Percentiles rank a stretch among this genome's conserved stretches.
Evolutionary conservation across 2,888 invertebrate species (phyloP).

Genomic region (Mesodorylaimus sp.): DNA sequence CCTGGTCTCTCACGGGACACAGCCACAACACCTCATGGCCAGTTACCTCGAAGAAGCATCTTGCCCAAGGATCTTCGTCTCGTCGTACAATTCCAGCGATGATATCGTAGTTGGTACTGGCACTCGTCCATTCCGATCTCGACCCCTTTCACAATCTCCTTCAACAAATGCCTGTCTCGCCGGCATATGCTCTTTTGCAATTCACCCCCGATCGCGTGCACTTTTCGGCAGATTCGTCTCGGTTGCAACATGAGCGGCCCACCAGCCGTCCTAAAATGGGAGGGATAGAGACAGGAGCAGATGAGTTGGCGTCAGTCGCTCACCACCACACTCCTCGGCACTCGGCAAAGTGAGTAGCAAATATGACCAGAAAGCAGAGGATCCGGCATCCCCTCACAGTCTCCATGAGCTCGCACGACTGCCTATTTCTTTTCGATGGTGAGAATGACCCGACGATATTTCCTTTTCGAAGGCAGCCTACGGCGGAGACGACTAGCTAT

Average conservation of each 20-base stretch:
- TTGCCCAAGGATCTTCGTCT: slow-evolving; percentile 59
- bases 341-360: neutral
- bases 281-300: neutral
- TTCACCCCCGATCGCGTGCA: slow-evolving; percentile 51
- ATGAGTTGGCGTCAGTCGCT: neutral
- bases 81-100: slow-evolving; percentile 74
- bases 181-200: slow-evolving; percentile 47
- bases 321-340: neutral
- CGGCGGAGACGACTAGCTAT: too few species aligned
- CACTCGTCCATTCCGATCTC: slow-evolving; percentile 65
- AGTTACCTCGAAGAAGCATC: slow-evolving; percentile 62
- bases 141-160: slow-evolving; percentile 64
- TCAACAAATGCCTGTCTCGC: slow-evolving; percentile 58
- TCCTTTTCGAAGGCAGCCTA: too few species aligned
- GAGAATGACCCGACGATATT: too few species aligned
- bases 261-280: slow-evolving; percentile 33
- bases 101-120: slow-evolving; percentile 62
- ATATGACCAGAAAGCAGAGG: neutral
- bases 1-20: neutral
- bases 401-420: neutral
- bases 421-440: too few species aligned
- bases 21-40: neutral
- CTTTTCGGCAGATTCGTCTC: slow-evolving; percentile 67
- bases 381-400: neutral
- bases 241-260: slow-evolving; percentile 75